A percentile compares a stretch with the other conserved stretches of the same genome.
Conservation (phyloP, 2,888 invertebrate species). For the Dryocosmus kuriphilus region DNA sequence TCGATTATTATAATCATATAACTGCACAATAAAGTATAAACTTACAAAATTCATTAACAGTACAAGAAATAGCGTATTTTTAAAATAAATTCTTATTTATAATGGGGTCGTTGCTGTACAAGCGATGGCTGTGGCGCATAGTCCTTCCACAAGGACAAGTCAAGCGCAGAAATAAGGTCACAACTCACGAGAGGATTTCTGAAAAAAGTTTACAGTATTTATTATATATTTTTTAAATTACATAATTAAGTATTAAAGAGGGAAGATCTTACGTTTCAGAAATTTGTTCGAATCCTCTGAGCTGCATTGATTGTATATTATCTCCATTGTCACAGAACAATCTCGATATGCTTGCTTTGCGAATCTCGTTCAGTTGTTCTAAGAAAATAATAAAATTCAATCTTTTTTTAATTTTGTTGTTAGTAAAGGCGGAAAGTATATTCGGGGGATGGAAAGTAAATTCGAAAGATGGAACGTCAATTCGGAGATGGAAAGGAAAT, state of each 20-base stretch:
- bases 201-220: constrained; percentile 50
- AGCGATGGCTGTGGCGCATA: constrained; percentile 50
- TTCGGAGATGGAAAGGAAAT: too few species aligned
- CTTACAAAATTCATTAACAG: constrained; percentile 35
- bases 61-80: constrained; percentile 48
- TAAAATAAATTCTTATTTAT: constrained; percentile 24
- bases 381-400: constrained; percentile 47
- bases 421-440: neutral
- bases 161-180: constrained; percentile 81
- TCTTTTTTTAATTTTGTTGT: neutral
- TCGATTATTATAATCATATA: constrained; percentile 5
- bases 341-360: constrained; percentile 87
- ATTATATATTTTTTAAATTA: neutral
- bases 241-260: neutral
- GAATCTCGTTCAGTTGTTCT: constrained; percentile 87
- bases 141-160: constrained; percentile 83
- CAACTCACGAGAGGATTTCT: constrained; percentile 85
- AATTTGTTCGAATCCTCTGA: constrained; percentile 81
- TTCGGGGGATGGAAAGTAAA: too few species aligned
- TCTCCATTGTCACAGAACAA: constrained; percentile 90
- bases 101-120: constrained; percentile 15
- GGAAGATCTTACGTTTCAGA: constrained; percentile 76
- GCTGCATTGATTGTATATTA: constrained; percentile 68
- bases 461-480: neutral
- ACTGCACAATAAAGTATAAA: constrained; percentile 25